These are phyloP conservation scores for Theristus sp. DNA, from an alignment of 2,888 invertebrate genomes.

Conservation along the genomic window DNA sequence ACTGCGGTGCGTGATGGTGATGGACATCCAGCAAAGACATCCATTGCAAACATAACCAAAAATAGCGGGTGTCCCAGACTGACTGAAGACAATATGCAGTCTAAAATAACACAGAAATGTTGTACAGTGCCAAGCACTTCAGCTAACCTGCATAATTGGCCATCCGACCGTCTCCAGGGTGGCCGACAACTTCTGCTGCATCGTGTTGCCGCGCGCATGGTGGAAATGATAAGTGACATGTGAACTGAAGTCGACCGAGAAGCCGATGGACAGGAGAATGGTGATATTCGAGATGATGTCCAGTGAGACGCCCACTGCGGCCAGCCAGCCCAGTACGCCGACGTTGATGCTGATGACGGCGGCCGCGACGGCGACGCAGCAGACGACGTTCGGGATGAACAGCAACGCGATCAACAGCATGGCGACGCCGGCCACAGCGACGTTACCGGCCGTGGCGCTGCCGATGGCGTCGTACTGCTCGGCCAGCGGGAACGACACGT, in stretches of 20 bases:
- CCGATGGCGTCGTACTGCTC: conserved; percentile 8
- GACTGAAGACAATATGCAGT: no score
- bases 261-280: conserved; percentile 9
- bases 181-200: conserved; percentile 40
- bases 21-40: no score
- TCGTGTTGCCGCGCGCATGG: conserved; percentile 21
- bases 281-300: conserved; percentile 9
- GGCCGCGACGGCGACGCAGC: conserved; percentile 7
- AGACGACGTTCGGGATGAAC: conserved; percentile 4
- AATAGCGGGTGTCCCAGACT: no score
- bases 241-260: conserved; percentile 47
- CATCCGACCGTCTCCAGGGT: conserved; percentile 4
- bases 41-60: no score
- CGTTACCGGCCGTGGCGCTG: neutral
- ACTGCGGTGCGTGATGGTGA: no score
- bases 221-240: conserved; percentile 65
- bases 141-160: neutral
- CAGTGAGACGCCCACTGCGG: conserved; percentile 4
- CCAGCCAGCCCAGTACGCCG: conserved; percentile 6
- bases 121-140: no score
- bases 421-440: neutral
- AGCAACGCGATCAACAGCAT: conserved; percentile 1
- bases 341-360: conserved; percentile 9
- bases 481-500: conserved; percentile 9
- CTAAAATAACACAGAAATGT: neutral